Base-by-base conservation (phyloP, 2,797 vertebrate species). In the Hippopotamyrus pictus region DNA sequence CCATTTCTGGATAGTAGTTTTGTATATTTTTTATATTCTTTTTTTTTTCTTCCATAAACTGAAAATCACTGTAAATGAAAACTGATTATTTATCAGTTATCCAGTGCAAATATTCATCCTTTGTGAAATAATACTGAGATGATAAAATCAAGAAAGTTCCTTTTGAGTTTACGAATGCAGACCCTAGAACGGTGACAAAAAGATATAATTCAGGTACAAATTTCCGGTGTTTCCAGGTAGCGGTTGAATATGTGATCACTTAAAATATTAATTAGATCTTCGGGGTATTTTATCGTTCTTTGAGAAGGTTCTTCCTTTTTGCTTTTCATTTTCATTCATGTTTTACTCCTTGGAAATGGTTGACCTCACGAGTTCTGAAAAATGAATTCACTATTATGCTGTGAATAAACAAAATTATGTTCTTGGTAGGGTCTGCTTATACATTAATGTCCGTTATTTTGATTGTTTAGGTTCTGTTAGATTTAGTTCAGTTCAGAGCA, bases 361-460 rank as follows among this genome's bases (percentile, higher is more conserved):
- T 76, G 17, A 62, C 73, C 17, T 79, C 12, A 76, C 79, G 2
- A 9, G n/a, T 51, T 85, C 46, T 53, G 59, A 53, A 88, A 69
- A 46, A 87, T 86, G 88, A 65, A 54, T 90, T 90, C 85, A 65
- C 83, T 88, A 87, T 89, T 92, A 87, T 91, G 88, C 87, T 69
- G 87, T 84, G 22, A 86, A 88, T 89, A 88, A 73, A 92, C 89
- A 88, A 92, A 90, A 91, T 90, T 79, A 88, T 46, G 33, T 65
- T n/a, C 37, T 59, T 19, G 6, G 19, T 11, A 33, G 59, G 17
- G 37, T 33, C 41, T 17, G 1, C 37, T 22, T 83, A 11, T 22
- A 22, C 17, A n/a, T 14, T 48, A n/a, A 3, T 83, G 7, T 22
- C 19, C 2, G 6, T 83, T 83, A 29, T 83, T 83, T 84, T n/a